These are phyloP conservation scores for Esox masquinongy DNA, from an alignment of 2,797 vertebrate genomes.

Conservation along the genomic window DNA sequence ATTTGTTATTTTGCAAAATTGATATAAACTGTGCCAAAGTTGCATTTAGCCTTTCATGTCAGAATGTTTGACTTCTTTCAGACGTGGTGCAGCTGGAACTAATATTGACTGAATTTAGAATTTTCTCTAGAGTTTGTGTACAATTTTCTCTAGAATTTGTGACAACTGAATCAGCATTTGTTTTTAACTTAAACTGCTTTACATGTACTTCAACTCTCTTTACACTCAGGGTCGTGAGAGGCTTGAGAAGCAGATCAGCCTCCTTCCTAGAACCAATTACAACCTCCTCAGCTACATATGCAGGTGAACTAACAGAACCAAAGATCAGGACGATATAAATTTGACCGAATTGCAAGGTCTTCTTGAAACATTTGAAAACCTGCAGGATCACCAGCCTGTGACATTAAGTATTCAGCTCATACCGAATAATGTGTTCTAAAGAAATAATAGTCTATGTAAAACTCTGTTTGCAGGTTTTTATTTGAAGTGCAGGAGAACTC, in stretches of 20 bases:
- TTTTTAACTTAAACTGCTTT: neutral
- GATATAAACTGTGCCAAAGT: neutral
- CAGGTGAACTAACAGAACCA: slow-evolving; percentile 73
- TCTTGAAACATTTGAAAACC: neutral
- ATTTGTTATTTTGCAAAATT: neutral
- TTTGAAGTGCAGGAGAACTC: slow-evolving; percentile 89
- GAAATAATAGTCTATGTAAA: neutral
- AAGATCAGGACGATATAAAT: neutral
- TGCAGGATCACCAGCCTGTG: neutral
- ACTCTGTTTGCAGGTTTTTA: slow-evolving; percentile 80
- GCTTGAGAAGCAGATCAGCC: slow-evolving; percentile 83
- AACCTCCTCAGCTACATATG: slow-evolving; percentile 93
- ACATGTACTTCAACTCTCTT: neutral
- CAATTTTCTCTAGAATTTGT: no score
- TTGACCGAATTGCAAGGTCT: neutral
- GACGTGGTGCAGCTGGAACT: no score
- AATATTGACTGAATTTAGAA: no score
- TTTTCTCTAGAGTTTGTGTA: no score
- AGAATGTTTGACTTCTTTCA: neutral
- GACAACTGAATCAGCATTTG: neutral
- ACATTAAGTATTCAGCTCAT: neutral
- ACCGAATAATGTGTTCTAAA: neutral
- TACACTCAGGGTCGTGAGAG: slow-evolving; percentile 78
- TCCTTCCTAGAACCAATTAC: slow-evolving; percentile 88
- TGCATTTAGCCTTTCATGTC: neutral